These are phyloP conservation scores for Geopemphigus sp. DNA, from an alignment of 1,140 invertebrate species.

Conservation along the genomic window DNA sequence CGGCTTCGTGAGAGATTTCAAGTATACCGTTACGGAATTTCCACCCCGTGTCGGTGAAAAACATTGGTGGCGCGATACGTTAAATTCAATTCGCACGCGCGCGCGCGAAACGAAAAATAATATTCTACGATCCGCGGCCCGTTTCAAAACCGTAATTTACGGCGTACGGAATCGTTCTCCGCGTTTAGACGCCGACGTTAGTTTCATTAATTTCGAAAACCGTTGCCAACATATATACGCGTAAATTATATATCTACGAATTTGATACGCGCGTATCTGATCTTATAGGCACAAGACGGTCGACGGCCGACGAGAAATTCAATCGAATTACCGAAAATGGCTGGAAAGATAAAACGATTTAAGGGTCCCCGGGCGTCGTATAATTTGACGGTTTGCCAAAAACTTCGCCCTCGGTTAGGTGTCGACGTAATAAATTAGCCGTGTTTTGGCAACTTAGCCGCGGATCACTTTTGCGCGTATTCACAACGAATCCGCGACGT, in stretches of 20 bases:
- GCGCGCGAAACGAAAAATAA: too few species aligned
- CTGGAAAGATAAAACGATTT: slow-evolving; percentile 26
- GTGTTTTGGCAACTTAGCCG: slow-evolving; percentile 27
- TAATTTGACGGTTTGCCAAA: slow-evolving; percentile 43
- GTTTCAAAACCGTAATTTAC: too few species aligned
- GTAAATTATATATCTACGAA: neutral
- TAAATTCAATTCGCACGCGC: too few species aligned
- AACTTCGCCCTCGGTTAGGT: slow-evolving; percentile 1
- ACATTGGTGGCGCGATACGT: too few species aligned
- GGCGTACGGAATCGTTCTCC: too few species aligned
- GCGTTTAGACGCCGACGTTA: neutral
- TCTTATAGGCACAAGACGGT: neutral
- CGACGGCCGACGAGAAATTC: neutral
- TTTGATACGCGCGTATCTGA: neutral
- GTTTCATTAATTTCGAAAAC: slow-evolving; percentile 18
- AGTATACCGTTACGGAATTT: too few species aligned
- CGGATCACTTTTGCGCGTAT: neutral
- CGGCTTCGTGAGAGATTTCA: too few species aligned
- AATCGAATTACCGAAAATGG: slow-evolving; percentile 33
- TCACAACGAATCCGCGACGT: slow-evolving; percentile 11
- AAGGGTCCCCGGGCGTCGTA: neutral
- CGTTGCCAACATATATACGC: neutral
- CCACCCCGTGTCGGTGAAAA: too few species aligned
- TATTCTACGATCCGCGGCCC: too few species aligned
- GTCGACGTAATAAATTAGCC: slow-evolving; percentile 40